Base-by-base conservation (phyloP, 2,797 vertebrate genomes). In the Xerus rutilus region DNA sequence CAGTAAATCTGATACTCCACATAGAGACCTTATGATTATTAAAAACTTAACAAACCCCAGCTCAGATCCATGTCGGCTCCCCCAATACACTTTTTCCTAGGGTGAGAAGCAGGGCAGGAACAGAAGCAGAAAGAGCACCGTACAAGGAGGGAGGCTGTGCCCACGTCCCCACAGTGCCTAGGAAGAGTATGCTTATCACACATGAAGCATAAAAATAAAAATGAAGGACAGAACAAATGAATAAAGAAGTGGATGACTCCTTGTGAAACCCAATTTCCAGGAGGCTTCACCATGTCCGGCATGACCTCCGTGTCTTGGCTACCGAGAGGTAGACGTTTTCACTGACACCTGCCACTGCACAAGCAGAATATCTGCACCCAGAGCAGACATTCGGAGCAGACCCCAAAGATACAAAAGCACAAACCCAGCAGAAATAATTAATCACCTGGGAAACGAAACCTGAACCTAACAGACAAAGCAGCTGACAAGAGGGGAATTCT, bases 401-500 rank as follows among this genome's bases (percentile, higher is more conserved):
- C 79, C 77, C 52, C 17, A 9, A 74, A 88, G 76, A 72, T 86
- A 39, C 11, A 35, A 62, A 82, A 89, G 86, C 84, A 73, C 10
- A 28, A 52, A 49, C 39, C 67, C 39, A 77, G 73, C 70, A 54
- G 70, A 57, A 83, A 79, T 85, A 45, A 97, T 86, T 57, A 65
- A 86, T 91, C 93, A 96, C 88, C 65, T 91, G 85, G 94, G 93
- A 94, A 93, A 89, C 11, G 32, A 39, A 94, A 89, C 52, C 84
- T 81, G 86, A 86, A 91, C 70, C 93, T 0, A 1, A 76, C 79
- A 91, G 84, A 94, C 77, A 89, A 95, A 95, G 96, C 82, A 78
- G 30, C 94, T 72, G 93, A 96, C 85, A 79, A 74, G 77, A 86
- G 52, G 70, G 89, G 86, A 84, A 93, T 84, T 92, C 87, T 91